Conservation (phyloP, 2,888 invertebrate genomes). For the Parnassius glacialis region DNA sequence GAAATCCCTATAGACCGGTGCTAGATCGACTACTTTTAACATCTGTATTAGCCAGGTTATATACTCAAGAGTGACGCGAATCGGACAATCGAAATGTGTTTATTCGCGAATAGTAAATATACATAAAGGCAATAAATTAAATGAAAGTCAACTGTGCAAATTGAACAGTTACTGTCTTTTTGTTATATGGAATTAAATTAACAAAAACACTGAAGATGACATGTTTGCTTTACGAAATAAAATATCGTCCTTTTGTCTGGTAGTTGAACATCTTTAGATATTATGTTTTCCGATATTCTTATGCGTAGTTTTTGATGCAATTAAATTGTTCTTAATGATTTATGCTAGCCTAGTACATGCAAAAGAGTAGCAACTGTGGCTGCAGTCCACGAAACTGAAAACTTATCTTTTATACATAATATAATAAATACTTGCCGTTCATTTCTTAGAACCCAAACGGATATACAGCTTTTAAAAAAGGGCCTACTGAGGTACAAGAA, state of each 20-base stretch:
- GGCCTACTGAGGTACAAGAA: too few relatives aligned
- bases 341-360: too few relatives aligned
- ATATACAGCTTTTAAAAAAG: too few relatives aligned
- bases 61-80: conserved; percentile 1
- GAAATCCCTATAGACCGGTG: conserved; percentile 7
- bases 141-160: conserved; percentile 3
- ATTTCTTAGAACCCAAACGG: too few relatives aligned
- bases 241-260: background rate
- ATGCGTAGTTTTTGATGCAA: too few relatives aligned
- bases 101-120: conserved; percentile 1
- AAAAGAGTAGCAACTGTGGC: too few relatives aligned
- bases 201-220: background rate
- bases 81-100: background rate
- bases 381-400: too few relatives aligned
- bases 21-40: conserved; percentile 6
- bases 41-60: background rate
- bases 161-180: background rate
- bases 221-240: background rate
- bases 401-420: too few relatives aligned
- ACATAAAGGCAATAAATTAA: conserved; percentile 12
- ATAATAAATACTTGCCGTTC: too few relatives aligned
- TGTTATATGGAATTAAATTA: background rate
- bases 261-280: too few relatives aligned
- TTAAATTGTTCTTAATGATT: too few relatives aligned
- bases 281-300: too few relatives aligned